phyloP scores from a whole-genome alignment of 2,113 vertebrate species.

The Anoplopoma fimbria region DNA sequence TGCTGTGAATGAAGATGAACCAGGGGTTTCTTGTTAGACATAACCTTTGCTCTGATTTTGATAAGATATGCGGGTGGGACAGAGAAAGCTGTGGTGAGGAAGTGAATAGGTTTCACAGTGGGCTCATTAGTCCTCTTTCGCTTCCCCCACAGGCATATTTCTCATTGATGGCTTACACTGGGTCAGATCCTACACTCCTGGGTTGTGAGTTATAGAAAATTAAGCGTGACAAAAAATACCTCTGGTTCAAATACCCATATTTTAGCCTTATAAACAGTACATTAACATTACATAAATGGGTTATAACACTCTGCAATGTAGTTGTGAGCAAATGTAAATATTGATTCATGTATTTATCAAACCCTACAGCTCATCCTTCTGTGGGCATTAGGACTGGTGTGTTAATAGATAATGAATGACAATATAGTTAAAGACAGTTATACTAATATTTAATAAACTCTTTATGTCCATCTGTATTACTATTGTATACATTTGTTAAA shows the following conservation, averaged over 20 bases:
- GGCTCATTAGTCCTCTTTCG: slow-evolving; percentile 76
- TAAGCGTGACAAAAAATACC: slow-evolving; percentile 22
- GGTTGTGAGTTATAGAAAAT: slow-evolving; percentile 52
- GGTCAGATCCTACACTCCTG: slow-evolving; percentile 54
- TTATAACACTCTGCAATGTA: neutral
- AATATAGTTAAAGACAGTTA: neutral
- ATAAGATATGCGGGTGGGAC: slow-evolving; percentile 72
- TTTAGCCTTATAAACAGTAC: neutral
- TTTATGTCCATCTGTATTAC: neutral
- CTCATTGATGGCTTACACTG: slow-evolving; percentile 66
- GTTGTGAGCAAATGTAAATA: neutral
- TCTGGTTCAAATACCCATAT: neutral
- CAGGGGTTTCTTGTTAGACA: slow-evolving; percentile 71
- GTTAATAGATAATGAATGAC: neutral
- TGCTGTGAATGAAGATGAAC: slow-evolving; percentile 79
- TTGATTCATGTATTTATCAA: neutral
- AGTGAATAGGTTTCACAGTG: slow-evolving; percentile 71
- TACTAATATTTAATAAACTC: neutral
- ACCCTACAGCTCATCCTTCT: neutral
- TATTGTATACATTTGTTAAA: neutral
- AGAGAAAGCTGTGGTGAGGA: slow-evolving; percentile 41
- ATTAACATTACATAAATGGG: neutral
- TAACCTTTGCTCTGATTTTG: slow-evolving; percentile 78
- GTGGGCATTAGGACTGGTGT: neutral
- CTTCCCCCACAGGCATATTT: slow-evolving; percentile 58